Percentiles rank a stretch among this genome's conserved stretches.
These are phyloP conservation scores for Notospermus geniculatus DNA, from an alignment of 1,140 invertebrate species.

Conservation along the genomic window DNA sequence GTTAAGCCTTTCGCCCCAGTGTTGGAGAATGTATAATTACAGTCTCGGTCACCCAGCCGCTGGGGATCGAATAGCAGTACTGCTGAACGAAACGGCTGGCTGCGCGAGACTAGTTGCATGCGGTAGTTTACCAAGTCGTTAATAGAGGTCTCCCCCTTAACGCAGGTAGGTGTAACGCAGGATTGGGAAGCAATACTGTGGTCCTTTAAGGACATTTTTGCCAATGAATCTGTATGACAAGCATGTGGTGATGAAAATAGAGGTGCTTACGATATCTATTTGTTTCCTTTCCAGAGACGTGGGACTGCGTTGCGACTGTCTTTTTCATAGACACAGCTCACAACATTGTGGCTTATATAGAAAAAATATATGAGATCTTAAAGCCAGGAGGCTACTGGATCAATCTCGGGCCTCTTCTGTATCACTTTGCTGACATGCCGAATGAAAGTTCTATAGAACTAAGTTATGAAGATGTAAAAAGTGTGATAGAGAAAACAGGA, in stretches of 20 bases:
- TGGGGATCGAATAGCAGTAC: too few relatives aligned
- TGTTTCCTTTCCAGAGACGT: constrained; percentile 63
- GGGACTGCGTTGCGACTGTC: constrained; percentile 92
- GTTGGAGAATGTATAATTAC: too few relatives aligned
- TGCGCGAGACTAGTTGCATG: too few relatives aligned
- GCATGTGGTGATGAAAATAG: too few relatives aligned
- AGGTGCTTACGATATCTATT: not conserved
- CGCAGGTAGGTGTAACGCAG: too few relatives aligned
- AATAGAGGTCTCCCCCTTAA: too few relatives aligned
- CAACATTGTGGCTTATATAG: constrained; percentile 92
- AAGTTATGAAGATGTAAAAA: constrained; percentile 61
- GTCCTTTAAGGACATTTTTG: too few relatives aligned
- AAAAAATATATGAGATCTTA: constrained; percentile 88
- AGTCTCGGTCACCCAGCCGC: too few relatives aligned
- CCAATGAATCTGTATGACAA: not conserved
- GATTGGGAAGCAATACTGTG: too few relatives aligned
- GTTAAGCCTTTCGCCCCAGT: too few relatives aligned
- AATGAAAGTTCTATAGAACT: constrained; percentile 92
- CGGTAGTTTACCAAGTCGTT: too few relatives aligned
- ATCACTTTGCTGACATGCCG: constrained; percentile 88
- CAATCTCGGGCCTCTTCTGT: constrained; percentile 78
- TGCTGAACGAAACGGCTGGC: too few relatives aligned
- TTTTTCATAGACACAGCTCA: constrained; percentile 99
- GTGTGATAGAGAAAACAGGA: constrained; percentile 81
- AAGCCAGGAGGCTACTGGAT: constrained; percentile 70